Base-by-base conservation (phyloP, 2,888 invertebrate genomes). In the Furcula furcula region DNA sequence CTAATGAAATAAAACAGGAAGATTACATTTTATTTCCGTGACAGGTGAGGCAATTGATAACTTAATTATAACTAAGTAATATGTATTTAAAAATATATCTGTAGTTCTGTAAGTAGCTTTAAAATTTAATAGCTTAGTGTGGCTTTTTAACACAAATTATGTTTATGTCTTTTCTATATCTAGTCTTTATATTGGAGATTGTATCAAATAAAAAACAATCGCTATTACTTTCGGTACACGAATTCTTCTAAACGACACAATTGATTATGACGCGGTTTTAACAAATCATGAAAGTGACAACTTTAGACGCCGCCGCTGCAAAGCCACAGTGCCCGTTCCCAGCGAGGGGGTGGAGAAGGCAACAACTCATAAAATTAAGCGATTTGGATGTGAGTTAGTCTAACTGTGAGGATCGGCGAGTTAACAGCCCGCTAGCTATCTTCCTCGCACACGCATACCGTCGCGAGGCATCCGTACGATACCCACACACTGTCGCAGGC, bases 291-390 rank as follows among this genome's bases (percentile, higher is more conserved):
- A 33, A 44, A 40, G 35, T 32, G 37, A 11, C 7, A 33, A 27
- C 36, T 34, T 31, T 34, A 34, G 46, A 58, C 79, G 70, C 44
- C 79, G 70, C 44, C 48, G 13, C 18, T 46, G 40, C 66, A 82
- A 87, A 66, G 82, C 75, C 68, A 82, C 65, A 46, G 41, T 74
- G 52, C 40, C 36, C 57, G 54, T 40, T 54, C 55, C 57, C 56
- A 57, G 55, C 67, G 80, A 82, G 85, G 87, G 87, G 88, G 88
- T 87, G 88, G 88, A 86, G 88, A 85, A 87, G 87, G 87, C 88
- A 88, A 87, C 88, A 89, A 89, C 89, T 89, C 89, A 88, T 89
- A 89, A 89, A 89, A 89, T 89, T 87, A 89, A 89, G 88, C 88
- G 89, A 88, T 88, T 88, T 86, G 86, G 87, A 85, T 86, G 86